Base-by-base conservation (phyloP, 2,888 invertebrate species). In the Dolichopus griseipennis region DNA sequence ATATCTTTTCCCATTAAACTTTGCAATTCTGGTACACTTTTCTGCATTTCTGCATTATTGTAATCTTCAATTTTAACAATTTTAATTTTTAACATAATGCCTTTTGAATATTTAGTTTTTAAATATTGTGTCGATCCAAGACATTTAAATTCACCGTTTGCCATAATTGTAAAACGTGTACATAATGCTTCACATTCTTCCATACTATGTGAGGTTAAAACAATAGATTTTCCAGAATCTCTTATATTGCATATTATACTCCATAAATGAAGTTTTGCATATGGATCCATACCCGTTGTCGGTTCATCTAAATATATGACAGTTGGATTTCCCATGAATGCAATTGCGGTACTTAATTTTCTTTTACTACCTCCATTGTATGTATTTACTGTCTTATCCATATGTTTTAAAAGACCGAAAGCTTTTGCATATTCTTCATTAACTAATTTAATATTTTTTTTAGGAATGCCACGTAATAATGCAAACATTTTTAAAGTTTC, bases 201-300 rank as follows among this genome's bases (percentile, higher is more conserved):
- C 91, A 93, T 92, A 78, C 90, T 91, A 82, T 92, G 91, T 64
- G 93, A 92, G 21, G 94, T 94, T 69, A 94, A 83, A 70, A 94
- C 85, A 67, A 94, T 86, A 69, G 91, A 89, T 76, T 86, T 86
- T 0, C 93, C 92, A 4, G 86, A 83, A 69, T 88, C 87, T 65
- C 90, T 83, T 62, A 90, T 86, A 69, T 86, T 84, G 71, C 86
- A 84, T 41, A 93, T 84, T 18, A 89, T 88, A 74, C 90, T 84
- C 94, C 94, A 94, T 15, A 95, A 84, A 70, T 90, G 87, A 68
- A 93, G 84, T 74, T 92, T 87, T 0, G 79, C 78, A 1, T 75
- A 79, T 1, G 81, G 80, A 76, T 81, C 81, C 76, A 80, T 82
- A 79, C 86, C 86, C 0, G 85, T 85, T 0, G 87, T 86, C 6